phyloP scores from a whole-genome alignment of 2,113 vertebrate genomes.

The Phoenicopterus ruber region DNA sequence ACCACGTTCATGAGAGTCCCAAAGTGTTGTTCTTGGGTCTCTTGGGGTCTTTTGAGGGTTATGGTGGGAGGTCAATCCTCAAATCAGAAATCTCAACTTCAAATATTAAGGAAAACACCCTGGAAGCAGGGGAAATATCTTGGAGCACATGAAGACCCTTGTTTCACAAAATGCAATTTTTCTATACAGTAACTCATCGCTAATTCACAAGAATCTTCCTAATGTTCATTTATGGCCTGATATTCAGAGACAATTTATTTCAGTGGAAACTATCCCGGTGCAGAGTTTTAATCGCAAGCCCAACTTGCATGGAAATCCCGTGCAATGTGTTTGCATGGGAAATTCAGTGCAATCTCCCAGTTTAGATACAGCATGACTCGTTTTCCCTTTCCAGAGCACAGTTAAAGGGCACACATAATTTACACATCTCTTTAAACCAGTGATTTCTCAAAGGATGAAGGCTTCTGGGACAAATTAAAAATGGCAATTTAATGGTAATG shows the following conservation, averaged over 20 bases:
- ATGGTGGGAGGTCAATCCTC: not conserved
- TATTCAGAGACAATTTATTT: not conserved
- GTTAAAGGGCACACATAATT: not conserved
- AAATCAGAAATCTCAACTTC: not conserved
- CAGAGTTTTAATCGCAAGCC: not conserved
- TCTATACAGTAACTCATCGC: not conserved
- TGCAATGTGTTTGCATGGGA: not conserved
- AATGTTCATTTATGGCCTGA: not conserved
- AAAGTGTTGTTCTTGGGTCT: not conserved
- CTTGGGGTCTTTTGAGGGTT: not conserved
- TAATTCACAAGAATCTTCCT: not conserved
- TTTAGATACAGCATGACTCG: not conserved
- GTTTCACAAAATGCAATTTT: not conserved
- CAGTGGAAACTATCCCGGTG: not conserved
- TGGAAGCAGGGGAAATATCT: not conserved
- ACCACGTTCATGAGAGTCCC: not conserved
- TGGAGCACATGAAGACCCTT: not conserved
- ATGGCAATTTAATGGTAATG: not conserved
- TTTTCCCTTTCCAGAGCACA: not conserved
- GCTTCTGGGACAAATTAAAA: conserved; percentile 6
- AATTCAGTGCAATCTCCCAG: not conserved
- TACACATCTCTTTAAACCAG: not conserved
- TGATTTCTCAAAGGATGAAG: not conserved
- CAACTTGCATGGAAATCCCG: not conserved
- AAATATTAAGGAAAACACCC: not conserved